These are phyloP conservation scores for Sesia apiformis DNA, from an alignment of 2,888 invertebrate genomes.

Conservation along the genomic window DNA sequence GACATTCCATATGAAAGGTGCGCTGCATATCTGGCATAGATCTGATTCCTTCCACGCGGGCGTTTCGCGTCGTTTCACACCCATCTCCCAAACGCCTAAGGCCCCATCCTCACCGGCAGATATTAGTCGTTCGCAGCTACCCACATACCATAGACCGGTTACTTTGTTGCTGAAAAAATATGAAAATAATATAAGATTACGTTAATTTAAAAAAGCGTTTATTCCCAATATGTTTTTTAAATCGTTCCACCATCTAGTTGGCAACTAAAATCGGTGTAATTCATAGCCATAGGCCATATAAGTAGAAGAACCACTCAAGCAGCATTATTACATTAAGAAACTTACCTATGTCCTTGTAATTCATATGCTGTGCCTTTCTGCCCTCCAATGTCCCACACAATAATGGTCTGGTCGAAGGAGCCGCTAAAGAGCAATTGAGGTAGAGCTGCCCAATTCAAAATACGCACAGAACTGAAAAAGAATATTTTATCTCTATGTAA, in stretches of 20 bases:
- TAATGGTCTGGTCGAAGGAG: constrained; percentile 95
- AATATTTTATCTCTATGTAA: not conserved
- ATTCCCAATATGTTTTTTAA: no score
- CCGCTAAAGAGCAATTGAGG: constrained; percentile 96
- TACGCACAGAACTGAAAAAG: constrained; percentile 82
- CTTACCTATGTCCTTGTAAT: constrained; percentile 92
- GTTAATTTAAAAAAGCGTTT: no score
- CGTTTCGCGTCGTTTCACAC: constrained; percentile 89
- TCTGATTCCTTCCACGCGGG: constrained; percentile 97
- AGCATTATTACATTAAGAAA: not conserved
- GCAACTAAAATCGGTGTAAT: no score
- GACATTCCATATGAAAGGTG: constrained; percentile 99
- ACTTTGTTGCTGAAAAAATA: constrained; percentile 84
- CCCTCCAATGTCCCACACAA: constrained; percentile 99
- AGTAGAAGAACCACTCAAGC: not conserved
- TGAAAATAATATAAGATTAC: no score
- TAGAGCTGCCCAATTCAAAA: constrained; percentile 94
- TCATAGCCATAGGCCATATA: not conserved
- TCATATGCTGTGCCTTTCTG: constrained; percentile 97
- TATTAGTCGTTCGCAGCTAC: constrained; percentile 84
- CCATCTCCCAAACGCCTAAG: constrained; percentile 97
- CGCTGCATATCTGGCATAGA: constrained; percentile 93
- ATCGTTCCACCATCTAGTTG: no score
- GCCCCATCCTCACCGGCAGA: constrained; percentile 95
- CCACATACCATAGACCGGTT: constrained; percentile 89